Conservation (phyloP, 2,888 invertebrate genomes). For the Sphecodes monilicornis region DNA sequence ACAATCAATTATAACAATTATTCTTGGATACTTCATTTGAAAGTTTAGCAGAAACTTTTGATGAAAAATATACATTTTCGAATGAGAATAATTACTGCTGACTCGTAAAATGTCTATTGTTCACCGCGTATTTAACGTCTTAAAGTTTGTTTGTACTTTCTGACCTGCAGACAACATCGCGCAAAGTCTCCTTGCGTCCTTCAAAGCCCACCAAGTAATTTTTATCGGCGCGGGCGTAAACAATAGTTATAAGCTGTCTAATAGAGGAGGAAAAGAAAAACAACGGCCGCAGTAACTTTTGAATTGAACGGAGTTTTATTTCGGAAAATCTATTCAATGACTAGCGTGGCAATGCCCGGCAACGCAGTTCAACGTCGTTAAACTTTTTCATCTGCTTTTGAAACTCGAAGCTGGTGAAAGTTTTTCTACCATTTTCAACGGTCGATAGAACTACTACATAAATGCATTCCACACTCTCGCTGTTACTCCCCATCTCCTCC, state of each 20-base stretch:
- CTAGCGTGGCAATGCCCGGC: constrained; percentile 57
- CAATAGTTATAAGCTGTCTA: background rate
- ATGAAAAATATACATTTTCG: too few relatives aligned
- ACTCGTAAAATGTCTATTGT: too few relatives aligned
- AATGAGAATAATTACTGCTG: too few relatives aligned
- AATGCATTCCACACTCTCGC: constrained; percentile 76
- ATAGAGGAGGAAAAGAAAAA: background rate
- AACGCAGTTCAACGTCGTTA: constrained; percentile 77
- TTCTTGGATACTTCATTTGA: too few relatives aligned
- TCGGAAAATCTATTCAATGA: constrained; percentile 63
- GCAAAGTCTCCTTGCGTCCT: background rate
- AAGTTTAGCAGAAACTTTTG: too few relatives aligned
- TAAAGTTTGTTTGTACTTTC: background rate
- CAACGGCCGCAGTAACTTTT: constrained; percentile 43
- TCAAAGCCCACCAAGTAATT: background rate
- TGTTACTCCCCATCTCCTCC: constrained; percentile 30
- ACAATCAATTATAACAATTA: too few relatives aligned
- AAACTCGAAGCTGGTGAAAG: constrained; percentile 78
- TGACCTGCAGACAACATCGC: too few relatives aligned
- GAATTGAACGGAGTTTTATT: constrained; percentile 63
- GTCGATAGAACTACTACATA: constrained; percentile 74
- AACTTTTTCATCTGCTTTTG: constrained; percentile 81
- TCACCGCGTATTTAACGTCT: too few relatives aligned
- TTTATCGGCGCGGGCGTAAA: background rate
- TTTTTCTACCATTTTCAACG: constrained; percentile 75